Evolutionary conservation across 2,113 vertebrate species (phyloP).

Genomic region (Deroptyus accipitrinus): DNA sequence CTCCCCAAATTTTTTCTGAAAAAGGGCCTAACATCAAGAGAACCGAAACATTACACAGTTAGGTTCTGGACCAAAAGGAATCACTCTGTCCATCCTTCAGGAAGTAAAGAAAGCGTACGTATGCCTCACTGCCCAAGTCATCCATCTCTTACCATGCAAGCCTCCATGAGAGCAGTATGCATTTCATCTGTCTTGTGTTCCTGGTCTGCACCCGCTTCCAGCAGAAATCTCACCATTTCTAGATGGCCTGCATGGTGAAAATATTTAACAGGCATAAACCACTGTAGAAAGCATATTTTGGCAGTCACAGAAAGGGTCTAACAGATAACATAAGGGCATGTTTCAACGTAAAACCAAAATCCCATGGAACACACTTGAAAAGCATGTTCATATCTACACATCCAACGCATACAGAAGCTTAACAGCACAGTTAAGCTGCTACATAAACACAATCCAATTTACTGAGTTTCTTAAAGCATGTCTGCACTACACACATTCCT

Average conservation of each 20-base stretch:
- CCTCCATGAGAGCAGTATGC: constrained; percentile 99
- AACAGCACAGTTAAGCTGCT: neutral
- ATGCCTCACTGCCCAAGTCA: neutral
- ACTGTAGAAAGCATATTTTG: neutral
- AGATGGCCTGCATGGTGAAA: constrained; percentile 84
- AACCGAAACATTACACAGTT: neutral
- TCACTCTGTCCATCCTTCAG: neutral
- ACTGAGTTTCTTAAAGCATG: neutral
- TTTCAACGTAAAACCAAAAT: neutral
- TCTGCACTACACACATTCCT: neutral
- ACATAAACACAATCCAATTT: neutral
- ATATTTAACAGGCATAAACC: neutral
- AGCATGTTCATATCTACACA: accelerated
- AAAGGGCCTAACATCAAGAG: neutral
- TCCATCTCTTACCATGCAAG: constrained; percentile 90
- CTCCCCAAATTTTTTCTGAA: neutral
- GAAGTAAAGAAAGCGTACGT: neutral
- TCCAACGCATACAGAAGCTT: accelerated
- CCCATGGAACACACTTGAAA: neutral
- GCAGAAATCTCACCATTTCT: constrained; percentile 98
- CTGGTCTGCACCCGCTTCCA: constrained; percentile 98
- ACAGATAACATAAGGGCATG: accelerated
- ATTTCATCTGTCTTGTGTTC: constrained; percentile 99
- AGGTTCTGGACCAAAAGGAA: neutral
- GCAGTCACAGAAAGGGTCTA: neutral